Conservation (phyloP, 2,113 vertebrate species). For the Scomber scombrus region DNA sequence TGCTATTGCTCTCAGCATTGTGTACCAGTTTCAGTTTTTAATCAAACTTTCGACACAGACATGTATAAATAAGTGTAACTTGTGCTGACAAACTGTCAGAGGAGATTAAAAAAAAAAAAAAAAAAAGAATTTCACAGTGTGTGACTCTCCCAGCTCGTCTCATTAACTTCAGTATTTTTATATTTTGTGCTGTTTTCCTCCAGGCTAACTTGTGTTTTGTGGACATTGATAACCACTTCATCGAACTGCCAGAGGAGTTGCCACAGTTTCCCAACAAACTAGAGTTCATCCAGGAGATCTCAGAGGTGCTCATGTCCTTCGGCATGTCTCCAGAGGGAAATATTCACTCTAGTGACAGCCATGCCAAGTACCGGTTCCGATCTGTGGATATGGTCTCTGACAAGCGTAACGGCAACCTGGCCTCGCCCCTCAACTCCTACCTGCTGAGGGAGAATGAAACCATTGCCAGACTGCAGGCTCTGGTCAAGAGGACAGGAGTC, state of each 20-base stretch:
- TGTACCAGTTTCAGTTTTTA: not conserved
- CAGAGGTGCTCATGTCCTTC: constrained; percentile 94
- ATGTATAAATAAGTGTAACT: not conserved
- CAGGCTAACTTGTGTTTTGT: constrained; percentile 99
- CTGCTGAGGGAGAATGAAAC: constrained; percentile 97
- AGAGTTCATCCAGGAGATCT: constrained; percentile 98
- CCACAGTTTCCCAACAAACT: constrained; percentile 99
- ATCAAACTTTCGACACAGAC: not conserved
- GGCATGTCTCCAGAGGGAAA: constrained; percentile 94
- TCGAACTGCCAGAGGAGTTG: constrained; percentile 97
- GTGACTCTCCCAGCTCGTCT: not conserved
- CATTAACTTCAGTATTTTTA: too few relatives aligned
- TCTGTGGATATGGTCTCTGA: constrained; percentile 91
- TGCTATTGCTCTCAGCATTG: not conserved
- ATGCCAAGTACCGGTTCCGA: constrained; percentile 89
- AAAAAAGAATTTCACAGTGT: not conserved
- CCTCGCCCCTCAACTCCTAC: constrained; percentile 92
- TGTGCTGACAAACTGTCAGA: not conserved
- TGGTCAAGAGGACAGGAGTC: constrained; percentile 97
- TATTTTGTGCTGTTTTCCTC: not conserved
- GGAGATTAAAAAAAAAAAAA: not conserved
- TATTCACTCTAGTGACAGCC: constrained; percentile 90
- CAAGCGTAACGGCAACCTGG: constrained; percentile 96
- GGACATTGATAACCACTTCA: constrained; percentile 98
- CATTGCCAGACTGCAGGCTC: constrained; percentile 94